phyloP scores from a whole-genome alignment of 2,888 invertebrate species.

The Acanthosepion pharaonis region DNA sequence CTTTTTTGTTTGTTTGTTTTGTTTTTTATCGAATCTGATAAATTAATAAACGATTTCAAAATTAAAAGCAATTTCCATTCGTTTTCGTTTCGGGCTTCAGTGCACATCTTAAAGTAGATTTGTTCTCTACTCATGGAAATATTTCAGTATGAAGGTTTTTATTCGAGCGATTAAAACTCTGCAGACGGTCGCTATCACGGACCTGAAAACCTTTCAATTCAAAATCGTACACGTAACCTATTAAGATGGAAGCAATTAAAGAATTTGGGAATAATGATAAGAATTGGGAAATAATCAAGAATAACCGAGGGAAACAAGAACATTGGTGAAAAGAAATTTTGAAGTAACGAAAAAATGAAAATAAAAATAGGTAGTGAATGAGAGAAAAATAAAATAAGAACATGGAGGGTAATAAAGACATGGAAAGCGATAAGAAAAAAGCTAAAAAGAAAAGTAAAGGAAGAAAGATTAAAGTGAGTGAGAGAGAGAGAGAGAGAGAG shows the following conservation, averaged over 20 bases:
- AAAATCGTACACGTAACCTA: not conserved
- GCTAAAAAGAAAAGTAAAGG: no score
- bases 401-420: not conserved
- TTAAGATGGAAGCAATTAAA: not conserved
- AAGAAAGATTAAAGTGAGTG: not conserved
- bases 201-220: not conserved
- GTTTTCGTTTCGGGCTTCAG: not conserved
- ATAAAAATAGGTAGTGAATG: not conserved
- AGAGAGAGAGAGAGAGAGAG: not conserved
- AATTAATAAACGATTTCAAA: slow-evolving; percentile 33
- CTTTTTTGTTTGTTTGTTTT: not conserved
- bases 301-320: not conserved
- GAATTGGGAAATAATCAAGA: not conserved
- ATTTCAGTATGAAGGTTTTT: not conserved
- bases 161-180: not conserved
- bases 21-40: not conserved
- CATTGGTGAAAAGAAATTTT: not conserved
- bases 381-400: not conserved
- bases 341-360: not conserved
- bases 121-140: not conserved
- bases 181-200: not conserved
- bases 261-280: not conserved
- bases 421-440: not conserved
- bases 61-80: not conserved
- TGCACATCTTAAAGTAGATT: slow-evolving; percentile 17